phyloP scores from a whole-genome alignment of 2,888 invertebrate genomes.

The Patella ulyssiponensis region DNA sequence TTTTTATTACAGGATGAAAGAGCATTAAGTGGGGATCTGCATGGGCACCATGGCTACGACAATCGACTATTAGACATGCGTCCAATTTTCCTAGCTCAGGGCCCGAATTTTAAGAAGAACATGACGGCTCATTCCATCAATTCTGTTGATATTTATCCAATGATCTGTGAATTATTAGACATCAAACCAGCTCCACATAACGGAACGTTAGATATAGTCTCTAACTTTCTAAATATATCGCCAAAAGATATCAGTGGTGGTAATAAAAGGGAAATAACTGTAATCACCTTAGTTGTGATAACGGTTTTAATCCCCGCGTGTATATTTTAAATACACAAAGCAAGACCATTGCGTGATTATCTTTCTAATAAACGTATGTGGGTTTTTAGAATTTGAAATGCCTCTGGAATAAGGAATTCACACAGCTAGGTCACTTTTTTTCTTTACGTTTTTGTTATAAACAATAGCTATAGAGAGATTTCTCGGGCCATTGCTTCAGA shows the following conservation, averaged over 20 bases:
- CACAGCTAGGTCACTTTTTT: too few species aligned
- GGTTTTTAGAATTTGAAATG: too few species aligned
- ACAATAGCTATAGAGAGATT: too few species aligned
- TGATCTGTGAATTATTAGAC: constrained; percentile 78
- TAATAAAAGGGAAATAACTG: not conserved
- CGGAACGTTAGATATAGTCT: constrained; percentile 52
- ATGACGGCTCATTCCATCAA: constrained; percentile 74
- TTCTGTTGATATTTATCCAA: constrained; percentile 79
- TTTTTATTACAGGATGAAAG: too few species aligned
- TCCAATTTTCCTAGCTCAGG: constrained; percentile 66
- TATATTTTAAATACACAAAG: too few species aligned
- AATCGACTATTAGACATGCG: constrained; percentile 69
- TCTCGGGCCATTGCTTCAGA: too few species aligned
- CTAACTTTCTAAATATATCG: constrained; percentile 11
- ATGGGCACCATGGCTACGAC: constrained; percentile 79
- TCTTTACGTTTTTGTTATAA: too few species aligned
- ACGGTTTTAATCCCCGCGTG: too few species aligned
- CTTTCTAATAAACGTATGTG: too few species aligned
- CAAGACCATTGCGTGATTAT: too few species aligned
- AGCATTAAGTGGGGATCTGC: not conserved
- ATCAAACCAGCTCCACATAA: constrained; percentile 73
- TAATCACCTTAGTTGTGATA: not conserved
- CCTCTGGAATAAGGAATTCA: too few species aligned
- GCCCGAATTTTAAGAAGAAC: constrained; percentile 76
- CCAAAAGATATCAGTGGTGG: not conserved